Evolutionary conservation across 2,113 vertebrate species (phyloP).

Genomic region (Misgurnus mizolepis): DNA sequence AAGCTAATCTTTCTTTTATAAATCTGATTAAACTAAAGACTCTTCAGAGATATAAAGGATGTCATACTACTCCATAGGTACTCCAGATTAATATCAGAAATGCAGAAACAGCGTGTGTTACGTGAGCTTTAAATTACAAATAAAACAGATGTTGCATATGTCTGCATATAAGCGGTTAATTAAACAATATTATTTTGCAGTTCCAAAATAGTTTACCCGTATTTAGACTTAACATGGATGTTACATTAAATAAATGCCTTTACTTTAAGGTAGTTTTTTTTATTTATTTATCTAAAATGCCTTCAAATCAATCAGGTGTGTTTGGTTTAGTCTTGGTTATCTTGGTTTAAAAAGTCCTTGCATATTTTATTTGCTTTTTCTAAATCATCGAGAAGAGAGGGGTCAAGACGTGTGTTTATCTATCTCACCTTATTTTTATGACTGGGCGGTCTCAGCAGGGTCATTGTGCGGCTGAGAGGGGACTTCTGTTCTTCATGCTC

Average conservation of each 20-base stretch:
- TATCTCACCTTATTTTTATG: slow-evolving; percentile 69
- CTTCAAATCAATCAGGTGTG: neutral
- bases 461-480: slow-evolving; percentile 74
- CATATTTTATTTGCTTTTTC: slow-evolving; percentile 14
- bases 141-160: neutral
- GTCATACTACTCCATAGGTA: too few species aligned
- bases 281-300: neutral
- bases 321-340: neutral
- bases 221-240: neutral
- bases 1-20: too few species aligned
- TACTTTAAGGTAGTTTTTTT: neutral
- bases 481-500: slow-evolving; percentile 61
- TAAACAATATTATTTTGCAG: neutral
- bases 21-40: too few species aligned
- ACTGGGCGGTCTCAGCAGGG: slow-evolving; percentile 71
- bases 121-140: too few species aligned
- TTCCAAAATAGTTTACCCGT: neutral
- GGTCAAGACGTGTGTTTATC: slow-evolving; percentile 35
- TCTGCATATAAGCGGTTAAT: slow-evolving; percentile 2
- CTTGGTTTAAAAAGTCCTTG: neutral
- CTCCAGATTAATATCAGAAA: too few species aligned
- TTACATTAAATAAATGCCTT: neutral
- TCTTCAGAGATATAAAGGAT: too few species aligned
- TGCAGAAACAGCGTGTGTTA: too few species aligned
- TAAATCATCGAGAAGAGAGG: slow-evolving; percentile 1